These are phyloP conservation scores for Actenoides lindsayi DNA, from an alignment of 2,113 vertebrate species.

Conservation along the genomic window DNA sequence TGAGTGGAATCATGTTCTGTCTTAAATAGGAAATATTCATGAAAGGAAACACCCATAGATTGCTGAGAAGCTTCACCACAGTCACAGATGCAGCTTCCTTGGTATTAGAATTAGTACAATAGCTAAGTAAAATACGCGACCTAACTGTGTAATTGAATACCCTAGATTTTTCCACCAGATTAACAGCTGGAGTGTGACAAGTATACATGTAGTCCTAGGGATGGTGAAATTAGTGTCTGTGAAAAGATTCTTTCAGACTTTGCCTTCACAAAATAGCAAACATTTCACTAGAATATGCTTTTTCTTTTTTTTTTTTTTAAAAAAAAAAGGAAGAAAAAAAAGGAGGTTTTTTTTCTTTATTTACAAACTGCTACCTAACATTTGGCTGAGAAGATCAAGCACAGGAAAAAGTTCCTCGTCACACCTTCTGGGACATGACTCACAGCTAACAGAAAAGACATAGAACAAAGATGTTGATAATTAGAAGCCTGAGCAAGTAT, in stretches of 20 bases:
- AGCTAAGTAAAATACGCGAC: constrained; percentile 44
- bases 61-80: constrained; percentile 25
- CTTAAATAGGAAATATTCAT: background rate
- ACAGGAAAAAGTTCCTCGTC: background rate
- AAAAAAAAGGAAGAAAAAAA: background rate
- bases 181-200: background rate
- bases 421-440: background rate
- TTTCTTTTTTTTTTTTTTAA: no score
- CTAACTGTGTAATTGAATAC: constrained; percentile 12
- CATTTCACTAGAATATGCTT: background rate
- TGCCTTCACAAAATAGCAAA: background rate
- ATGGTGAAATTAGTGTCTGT: background rate
- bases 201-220: background rate
- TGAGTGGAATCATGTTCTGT: background rate
- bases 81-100: background rate
- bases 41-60: constrained; percentile 48
- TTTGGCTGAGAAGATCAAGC: background rate
- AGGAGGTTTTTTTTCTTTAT: background rate
- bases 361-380: background rate
- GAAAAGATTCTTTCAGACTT: background rate
- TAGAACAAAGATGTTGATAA: background rate
- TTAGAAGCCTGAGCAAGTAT: background rate
- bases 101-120: background rate
- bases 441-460: background rate
- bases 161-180: constrained; percentile 60